Evolutionary conservation across 1,140 invertebrate species (phyloP), one percentile per base, ranked within the genome.

Genomic region (Kradibia gibbosae): DNA sequence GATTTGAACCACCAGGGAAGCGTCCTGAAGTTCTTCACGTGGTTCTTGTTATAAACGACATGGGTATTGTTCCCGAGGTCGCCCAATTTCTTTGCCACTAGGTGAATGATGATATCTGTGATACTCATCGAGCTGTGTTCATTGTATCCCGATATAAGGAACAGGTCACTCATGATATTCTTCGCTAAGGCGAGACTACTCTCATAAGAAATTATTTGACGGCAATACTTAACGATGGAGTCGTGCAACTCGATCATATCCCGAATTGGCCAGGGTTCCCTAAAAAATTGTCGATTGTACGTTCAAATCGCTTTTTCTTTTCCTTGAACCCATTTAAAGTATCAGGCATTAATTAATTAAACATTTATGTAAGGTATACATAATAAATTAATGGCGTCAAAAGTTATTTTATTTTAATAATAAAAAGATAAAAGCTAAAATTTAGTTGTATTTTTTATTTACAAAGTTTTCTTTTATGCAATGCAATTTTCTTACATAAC

Each of bases 1-100:
- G 91, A 90, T 50, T 91, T 89, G 15, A 89, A 90, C 90, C 91
- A 91, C 90, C 90, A 91, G 0, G 90, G 90, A 42, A 89, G 85
- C 4, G 84, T 86, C 55, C 85, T 84, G 57, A 91, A 91, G 36
- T 88, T 83, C 71, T 87, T 90, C 0, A 91, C 74, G 17, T 89
- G 85, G 83, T 90, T 87, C 78, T 86, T 90, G 45, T 91, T 90
- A 34, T 90, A 91, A 60, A 91, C 87, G 0, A 90, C 87, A 48
- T 67, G 86, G 13, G 88, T 70, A n/a, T 89, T 77, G 20, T 81
- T 50, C 1, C 85, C 82, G 8, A 91, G 36, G 15, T 84, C 50
- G 45, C 80, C 73, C 25, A 90, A 85, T 76, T 90, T 91, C 22
- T 85, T 83, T 31, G 86, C 88, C 0, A 88, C 73, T 20, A 91